These are phyloP conservation scores for Girardia tigrina DNA, from an alignment of 2,888 invertebrate species.

Conservation along the genomic window DNA sequence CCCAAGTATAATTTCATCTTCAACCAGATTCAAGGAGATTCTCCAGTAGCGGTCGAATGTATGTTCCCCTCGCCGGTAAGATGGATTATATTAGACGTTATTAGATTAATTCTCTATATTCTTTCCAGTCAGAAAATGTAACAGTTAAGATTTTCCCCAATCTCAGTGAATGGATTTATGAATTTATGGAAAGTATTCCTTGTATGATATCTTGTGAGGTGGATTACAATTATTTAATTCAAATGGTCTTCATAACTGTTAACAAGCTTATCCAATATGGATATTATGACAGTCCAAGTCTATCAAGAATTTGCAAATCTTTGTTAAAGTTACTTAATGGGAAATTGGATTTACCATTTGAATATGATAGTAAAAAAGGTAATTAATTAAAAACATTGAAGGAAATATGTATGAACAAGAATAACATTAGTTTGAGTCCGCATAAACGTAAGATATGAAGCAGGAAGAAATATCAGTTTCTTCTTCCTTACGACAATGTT, in stretches of 20 bases:
- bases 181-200: background rate
- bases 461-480: too few species aligned
- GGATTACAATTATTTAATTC: background rate
- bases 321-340: background rate
- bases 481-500: too few species aligned
- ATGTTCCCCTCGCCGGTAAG: background rate
- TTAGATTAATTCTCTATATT: too few species aligned
- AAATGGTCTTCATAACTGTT: background rate
- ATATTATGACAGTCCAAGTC: background rate
- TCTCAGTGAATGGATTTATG: background rate
- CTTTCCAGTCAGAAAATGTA: background rate
- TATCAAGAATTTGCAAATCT: background rate
- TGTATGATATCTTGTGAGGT: background rate
- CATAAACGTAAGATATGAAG: too few species aligned
- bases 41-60: background rate
- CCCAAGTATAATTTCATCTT: background rate
- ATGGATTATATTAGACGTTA: too few species aligned
- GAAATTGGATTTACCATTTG: background rate
- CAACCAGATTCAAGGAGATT: background rate
- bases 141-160: background rate
- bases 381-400: too few species aligned
- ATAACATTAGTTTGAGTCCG: too few species aligned
- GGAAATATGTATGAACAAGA: too few species aligned
- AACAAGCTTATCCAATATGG: background rate
- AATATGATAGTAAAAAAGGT: background rate